phyloP scores from a whole-genome alignment of 2,888 invertebrate species.

The Dryomyza anilis region DNA sequence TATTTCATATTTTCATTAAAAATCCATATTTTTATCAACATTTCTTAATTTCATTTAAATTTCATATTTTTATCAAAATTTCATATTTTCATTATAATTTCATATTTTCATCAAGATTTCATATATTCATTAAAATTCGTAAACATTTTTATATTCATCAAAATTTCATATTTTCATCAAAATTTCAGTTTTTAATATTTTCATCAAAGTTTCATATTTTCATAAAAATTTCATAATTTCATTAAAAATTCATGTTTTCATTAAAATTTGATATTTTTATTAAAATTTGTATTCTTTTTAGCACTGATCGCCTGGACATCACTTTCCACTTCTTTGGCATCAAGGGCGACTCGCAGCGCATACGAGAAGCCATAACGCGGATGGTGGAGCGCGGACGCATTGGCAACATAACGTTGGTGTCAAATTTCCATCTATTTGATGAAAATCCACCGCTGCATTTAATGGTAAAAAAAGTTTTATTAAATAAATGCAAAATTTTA shows the following conservation, averaged over 20 bases:
- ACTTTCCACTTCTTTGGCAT: conserved; percentile 63
- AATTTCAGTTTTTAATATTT: too few species aligned
- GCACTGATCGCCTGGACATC: conserved; percentile 63
- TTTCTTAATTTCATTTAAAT: too few species aligned
- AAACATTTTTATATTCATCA: background rate
- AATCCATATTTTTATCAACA: background rate
- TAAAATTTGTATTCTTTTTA: conserved; percentile 26
- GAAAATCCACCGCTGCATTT: conserved; percentile 74
- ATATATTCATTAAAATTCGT: background rate
- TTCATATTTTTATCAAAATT: background rate
- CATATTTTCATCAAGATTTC: background rate
- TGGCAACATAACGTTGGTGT: conserved; percentile 67
- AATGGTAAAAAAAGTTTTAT: too few species aligned
- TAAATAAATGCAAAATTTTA: too few species aligned
- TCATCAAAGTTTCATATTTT: too few species aligned
- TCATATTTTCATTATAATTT: background rate
- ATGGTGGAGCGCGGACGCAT: conserved; percentile 68
- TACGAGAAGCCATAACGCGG: conserved; percentile 63
- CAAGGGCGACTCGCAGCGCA: conserved; percentile 59
- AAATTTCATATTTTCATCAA: too few species aligned
- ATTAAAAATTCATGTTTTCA: too few species aligned
- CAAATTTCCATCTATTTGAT: conserved; percentile 72
- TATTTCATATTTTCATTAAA: background rate
- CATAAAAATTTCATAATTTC: too few species aligned
- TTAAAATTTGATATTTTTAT: too few species aligned